These are phyloP conservation scores for Nesogale talazaci DNA, from an alignment of 2,113 vertebrate genomes.

Conservation along the genomic window DNA sequence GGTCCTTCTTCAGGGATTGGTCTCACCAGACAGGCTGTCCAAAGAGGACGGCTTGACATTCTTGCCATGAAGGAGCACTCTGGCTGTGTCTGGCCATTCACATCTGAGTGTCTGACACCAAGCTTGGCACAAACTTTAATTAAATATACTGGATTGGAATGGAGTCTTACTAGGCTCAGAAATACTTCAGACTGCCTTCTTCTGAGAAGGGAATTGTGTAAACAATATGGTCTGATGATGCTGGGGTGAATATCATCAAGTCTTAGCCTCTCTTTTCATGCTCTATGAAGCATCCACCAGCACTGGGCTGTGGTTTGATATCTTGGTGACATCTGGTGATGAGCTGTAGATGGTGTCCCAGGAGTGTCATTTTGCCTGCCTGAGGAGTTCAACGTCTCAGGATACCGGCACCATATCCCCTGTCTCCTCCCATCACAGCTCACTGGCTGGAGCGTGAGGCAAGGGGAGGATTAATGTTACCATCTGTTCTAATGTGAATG, in stretches of 20 bases:
- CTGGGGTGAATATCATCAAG: constrained; percentile 25
- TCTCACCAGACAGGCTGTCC: too few relatives aligned
- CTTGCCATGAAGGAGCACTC: too few relatives aligned
- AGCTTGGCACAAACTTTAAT: neutral
- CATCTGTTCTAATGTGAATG: neutral
- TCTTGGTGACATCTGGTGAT: neutral
- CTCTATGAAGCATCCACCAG: constrained; percentile 21
- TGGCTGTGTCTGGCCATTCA: too few relatives aligned
- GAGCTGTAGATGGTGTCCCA: neutral
- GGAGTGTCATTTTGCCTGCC: neutral
- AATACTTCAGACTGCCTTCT: constrained; percentile 35
- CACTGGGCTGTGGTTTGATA: neutral
- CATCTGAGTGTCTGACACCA: neutral
- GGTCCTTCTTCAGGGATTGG: too few relatives aligned
- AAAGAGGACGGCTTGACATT: neutral
- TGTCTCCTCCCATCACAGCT: neutral
- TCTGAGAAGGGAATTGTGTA: constrained; percentile 36
- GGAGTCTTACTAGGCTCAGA: neutral
- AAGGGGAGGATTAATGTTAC: neutral
- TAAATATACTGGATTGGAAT: neutral
- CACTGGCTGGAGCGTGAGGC: neutral
- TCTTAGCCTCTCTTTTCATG: constrained; percentile 7
- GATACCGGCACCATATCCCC: neutral
- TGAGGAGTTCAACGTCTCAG: neutral
- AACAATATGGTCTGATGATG: constrained; percentile 41